phyloP scores from a whole-genome alignment of 2,113 vertebrate species.

The Parotia lawesii region DNA sequence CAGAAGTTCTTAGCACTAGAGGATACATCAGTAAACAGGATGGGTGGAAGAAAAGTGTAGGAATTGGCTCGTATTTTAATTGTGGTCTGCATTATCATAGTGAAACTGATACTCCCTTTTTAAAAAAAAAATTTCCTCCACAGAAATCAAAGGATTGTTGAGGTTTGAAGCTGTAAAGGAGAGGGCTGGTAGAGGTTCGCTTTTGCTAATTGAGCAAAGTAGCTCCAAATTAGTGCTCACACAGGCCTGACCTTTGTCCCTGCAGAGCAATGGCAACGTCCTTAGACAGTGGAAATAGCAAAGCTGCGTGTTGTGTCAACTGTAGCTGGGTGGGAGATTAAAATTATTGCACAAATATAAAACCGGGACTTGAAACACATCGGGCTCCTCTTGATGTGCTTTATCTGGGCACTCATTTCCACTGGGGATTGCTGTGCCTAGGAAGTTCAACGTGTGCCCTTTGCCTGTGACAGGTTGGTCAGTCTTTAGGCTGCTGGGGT shows the following conservation, averaged over 20 bases:
- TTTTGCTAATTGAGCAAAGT: background rate
- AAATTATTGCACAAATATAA: background rate
- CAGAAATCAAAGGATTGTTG: background rate
- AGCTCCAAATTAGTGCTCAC: background rate
- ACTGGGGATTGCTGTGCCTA: background rate
- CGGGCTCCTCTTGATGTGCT: background rate
- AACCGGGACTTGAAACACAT: background rate
- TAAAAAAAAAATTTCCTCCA: too few relatives aligned
- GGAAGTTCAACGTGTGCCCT: background rate
- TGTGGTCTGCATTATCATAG: background rate
- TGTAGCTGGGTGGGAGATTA: background rate
- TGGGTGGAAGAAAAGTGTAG: background rate
- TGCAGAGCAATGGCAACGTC: background rate
- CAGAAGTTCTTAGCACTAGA: background rate
- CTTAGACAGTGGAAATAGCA: background rate
- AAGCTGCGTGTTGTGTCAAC: rapidly evolving
- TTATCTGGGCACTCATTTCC: background rate
- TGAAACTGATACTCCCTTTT: background rate
- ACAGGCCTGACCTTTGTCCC: background rate
- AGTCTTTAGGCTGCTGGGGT: background rate
- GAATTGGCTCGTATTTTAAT: background rate
- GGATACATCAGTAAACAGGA: background rate
- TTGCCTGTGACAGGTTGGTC: background rate
- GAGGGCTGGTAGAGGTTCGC: background rate
- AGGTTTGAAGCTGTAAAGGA: background rate